Conservation (phyloP, 2,888 invertebrate species). For the Cacoxenus indagator region DNA sequence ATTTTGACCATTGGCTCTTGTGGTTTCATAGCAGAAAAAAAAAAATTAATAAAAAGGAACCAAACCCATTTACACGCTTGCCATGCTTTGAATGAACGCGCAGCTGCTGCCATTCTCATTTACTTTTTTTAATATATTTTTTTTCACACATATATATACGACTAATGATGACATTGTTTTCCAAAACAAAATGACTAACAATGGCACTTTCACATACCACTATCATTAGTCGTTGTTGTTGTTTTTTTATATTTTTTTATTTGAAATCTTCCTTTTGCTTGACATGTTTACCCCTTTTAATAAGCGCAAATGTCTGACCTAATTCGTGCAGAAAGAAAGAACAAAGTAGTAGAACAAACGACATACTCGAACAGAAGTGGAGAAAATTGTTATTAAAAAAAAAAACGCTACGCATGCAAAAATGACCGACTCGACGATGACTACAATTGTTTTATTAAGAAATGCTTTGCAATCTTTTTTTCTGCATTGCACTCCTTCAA, state of each 20-base stretch:
- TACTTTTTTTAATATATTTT: not conserved
- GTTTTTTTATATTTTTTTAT: not conserved
- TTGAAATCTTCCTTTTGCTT: not conserved
- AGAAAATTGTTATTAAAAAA: not conserved
- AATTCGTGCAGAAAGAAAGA: not conserved
- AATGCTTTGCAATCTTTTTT: too few species aligned
- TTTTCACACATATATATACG: not conserved
- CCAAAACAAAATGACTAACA: not conserved
- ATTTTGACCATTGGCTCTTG: not conserved
- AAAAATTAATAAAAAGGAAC: not conserved
- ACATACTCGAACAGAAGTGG: not conserved
- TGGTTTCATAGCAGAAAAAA: not conserved
- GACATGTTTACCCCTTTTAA: not conserved
- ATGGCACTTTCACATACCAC: not conserved
- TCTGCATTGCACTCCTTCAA: too few species aligned
- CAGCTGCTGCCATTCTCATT: not conserved
- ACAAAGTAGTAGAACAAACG: not conserved
- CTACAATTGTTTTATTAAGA: not conserved
- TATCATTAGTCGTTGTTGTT: not conserved
- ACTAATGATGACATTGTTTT: not conserved
- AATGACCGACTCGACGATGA: slow-evolving; percentile 1
- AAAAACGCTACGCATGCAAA: slow-evolving; percentile 2
- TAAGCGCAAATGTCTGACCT: slow-evolving; percentile 7
- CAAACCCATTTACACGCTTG: not conserved
- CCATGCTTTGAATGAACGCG: not conserved